A percentile compares a stretch with the other conserved stretches of the same genome.
These are phyloP conservation scores for Drosophila nannoptera DNA, from an alignment of 1,140 invertebrate genomes.

Conservation along the genomic window DNA sequence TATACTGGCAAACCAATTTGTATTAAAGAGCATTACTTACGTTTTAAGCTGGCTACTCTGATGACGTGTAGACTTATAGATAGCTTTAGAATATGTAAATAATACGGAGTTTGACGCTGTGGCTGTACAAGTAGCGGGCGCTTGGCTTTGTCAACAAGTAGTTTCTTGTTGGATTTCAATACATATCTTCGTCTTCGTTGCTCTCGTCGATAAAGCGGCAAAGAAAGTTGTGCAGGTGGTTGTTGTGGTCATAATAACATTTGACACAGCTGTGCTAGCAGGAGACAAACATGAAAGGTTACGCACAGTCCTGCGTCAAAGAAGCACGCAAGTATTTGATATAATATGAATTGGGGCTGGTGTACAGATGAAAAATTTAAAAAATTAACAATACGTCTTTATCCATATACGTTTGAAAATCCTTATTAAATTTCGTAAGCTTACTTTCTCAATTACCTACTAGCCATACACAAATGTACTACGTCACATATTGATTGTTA, in stretches of 20 bases:
- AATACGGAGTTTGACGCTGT: neutral
- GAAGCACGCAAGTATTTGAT: neutral
- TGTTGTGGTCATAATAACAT: constrained; percentile 23
- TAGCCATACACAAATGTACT: neutral
- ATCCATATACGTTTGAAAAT: no score
- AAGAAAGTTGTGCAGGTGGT: constrained; percentile 30
- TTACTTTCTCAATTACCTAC: no score
- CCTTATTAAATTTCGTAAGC: no score
- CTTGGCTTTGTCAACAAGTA: constrained; percentile 47
- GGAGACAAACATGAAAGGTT: constrained; percentile 13
- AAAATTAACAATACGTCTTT: no score
- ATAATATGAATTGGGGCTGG: neutral
- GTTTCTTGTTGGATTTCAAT: constrained; percentile 25
- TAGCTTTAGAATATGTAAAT: constrained; percentile 29
- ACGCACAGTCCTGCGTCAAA: neutral
- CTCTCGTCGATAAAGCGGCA: constrained; percentile 8
- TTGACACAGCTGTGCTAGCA: constrained; percentile 27
- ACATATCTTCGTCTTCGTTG: constrained; percentile 16
- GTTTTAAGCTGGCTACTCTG: constrained; percentile 12
- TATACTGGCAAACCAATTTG: neutral
- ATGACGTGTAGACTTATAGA: constrained; percentile 44
- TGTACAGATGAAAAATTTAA: neutral
- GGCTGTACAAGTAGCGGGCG: constrained; percentile 6
- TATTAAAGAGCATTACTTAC: constrained; percentile 12
- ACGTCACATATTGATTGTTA: constrained; percentile 7